These are phyloP conservation scores for Ceratina japonica DNA, from an alignment of 1,140 invertebrate genomes.

Conservation along the genomic window DNA sequence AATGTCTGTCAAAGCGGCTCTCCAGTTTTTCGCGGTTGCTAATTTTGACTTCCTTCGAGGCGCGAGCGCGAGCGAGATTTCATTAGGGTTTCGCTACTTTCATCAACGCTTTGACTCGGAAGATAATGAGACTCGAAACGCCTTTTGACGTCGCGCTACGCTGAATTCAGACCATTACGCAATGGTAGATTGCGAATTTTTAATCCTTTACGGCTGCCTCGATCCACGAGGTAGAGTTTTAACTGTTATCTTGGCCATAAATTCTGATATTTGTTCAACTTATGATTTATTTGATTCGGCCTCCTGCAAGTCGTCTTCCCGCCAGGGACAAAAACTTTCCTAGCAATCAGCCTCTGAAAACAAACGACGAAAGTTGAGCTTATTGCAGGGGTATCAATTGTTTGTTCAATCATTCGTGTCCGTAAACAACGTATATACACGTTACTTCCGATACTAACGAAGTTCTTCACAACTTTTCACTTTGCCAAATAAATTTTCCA, in stretches of 20 bases:
- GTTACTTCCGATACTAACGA: conserved; percentile 43
- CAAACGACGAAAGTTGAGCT: neutral
- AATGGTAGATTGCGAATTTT: neutral
- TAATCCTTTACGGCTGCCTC: neutral
- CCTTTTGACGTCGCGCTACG: neutral
- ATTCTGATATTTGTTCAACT: no score
- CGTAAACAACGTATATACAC: conserved; percentile 55
- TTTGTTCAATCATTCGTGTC: conserved; percentile 33
- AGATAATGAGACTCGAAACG: neutral
- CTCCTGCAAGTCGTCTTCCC: neutral
- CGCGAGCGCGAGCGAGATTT: neutral
- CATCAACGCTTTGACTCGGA: neutral
- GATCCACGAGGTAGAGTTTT: neutral
- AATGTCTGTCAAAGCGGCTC: conserved; percentile 25
- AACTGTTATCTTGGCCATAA: no score
- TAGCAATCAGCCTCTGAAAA: neutral
- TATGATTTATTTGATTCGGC: no score
- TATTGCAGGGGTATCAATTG: neutral
- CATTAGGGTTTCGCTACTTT: neutral
- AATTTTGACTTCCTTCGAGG: neutral
- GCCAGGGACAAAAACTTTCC: neutral
- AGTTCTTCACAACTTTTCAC: neutral
- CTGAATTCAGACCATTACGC: neutral
- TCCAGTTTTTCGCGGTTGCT: neutral
- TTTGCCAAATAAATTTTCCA: conserved; percentile 12